Evolutionary conservation across 2,888 invertebrate genomes (phyloP).

Genomic region (Ochlodes sylvanus): DNA sequence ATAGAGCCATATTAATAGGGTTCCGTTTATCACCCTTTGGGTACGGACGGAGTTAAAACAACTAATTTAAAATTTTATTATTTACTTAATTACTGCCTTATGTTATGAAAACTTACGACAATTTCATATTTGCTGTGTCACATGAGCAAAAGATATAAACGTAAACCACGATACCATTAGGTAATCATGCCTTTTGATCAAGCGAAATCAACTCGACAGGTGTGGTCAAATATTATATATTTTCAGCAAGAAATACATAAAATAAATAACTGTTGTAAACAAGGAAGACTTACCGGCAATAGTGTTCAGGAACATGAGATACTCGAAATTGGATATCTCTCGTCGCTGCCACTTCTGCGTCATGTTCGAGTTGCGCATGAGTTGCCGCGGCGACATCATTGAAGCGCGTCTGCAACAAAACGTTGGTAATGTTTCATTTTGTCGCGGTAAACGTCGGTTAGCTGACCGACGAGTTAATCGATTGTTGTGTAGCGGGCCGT

Average conservation of each 20-base stretch:
- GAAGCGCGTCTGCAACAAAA: conserved; percentile 90
- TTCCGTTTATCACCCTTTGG: too few relatives aligned
- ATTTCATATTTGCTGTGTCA: too few relatives aligned
- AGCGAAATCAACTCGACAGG: background rate
- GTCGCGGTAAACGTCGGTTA: background rate
- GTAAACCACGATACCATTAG: too few relatives aligned
- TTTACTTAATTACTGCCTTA: too few relatives aligned
- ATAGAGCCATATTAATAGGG: too few relatives aligned
- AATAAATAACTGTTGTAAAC: background rate
- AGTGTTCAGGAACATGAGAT: conserved; percentile 99
- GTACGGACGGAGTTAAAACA: too few relatives aligned
- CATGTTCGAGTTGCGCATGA: conserved; percentile 99
- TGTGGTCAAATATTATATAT: background rate
- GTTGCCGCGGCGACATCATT: conserved; percentile 99
- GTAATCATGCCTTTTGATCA: too few relatives aligned
- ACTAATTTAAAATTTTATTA: too few relatives aligned
- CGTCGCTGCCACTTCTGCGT: conserved; percentile 99
- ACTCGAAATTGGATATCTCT: conserved; percentile 99
- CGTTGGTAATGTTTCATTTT: conserved; percentile 10
- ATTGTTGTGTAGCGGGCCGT: background rate
- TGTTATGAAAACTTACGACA: too few relatives aligned
- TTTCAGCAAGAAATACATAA: background rate
- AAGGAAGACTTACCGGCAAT: conserved; percentile 92
- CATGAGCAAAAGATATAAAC: too few relatives aligned
- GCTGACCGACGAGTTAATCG: background rate